Conservation (phyloP, 2,888 invertebrate genomes). For the Pseudococcus viburni region DNA sequence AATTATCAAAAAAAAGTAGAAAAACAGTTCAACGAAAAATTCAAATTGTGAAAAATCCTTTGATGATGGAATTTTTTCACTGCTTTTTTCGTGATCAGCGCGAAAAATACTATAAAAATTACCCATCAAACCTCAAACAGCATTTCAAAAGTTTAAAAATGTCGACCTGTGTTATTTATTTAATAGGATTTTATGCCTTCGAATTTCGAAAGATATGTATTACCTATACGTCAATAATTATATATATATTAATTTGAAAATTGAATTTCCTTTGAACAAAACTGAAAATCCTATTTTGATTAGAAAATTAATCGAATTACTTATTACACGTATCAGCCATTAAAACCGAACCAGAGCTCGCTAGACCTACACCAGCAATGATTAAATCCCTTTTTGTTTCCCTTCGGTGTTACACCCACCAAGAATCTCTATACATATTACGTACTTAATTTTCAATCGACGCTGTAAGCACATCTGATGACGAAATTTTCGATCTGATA, state of each 20-base stretch:
- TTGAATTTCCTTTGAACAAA: not conserved
- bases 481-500: not conserved
- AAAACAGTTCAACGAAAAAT: too few species aligned
- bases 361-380: not conserved
- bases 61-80: too few species aligned
- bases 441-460: not conserved
- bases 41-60: too few species aligned
- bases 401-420: not conserved
- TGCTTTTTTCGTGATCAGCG: too few species aligned
- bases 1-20: too few species aligned
- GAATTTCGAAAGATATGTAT: not conserved
- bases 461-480: not conserved
- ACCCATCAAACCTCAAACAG: too few species aligned
- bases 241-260: not conserved
- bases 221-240: not conserved
- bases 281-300: not conserved
- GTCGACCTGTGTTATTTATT: too few species aligned
- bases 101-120: too few species aligned
- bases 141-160: too few species aligned
- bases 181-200: too few species aligned
- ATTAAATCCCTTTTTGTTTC: not conserved
- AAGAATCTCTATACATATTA: not conserved
- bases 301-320: slow-evolving; percentile 6
- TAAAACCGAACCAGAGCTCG: not conserved
- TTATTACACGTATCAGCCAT: not conserved